These are phyloP conservation scores for Taurulus bubalis DNA, from an alignment of 2,113 vertebrate species.

Conservation along the genomic window DNA sequence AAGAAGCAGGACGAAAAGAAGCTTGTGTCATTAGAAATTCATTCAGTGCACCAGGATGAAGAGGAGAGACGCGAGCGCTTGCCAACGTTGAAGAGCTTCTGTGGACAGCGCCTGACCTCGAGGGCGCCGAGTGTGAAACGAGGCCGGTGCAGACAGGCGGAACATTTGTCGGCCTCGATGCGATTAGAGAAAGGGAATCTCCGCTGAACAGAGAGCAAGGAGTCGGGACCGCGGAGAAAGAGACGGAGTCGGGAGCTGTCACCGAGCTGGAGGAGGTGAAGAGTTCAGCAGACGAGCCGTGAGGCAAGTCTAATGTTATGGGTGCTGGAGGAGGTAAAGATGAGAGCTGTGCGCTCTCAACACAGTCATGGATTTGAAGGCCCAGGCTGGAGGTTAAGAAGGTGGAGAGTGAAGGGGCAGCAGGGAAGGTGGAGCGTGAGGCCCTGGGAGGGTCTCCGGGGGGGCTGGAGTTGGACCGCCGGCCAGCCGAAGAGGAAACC, in stretches of 20 bases:
- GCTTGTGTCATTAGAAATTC: constrained; percentile 5
- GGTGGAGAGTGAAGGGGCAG: background rate
- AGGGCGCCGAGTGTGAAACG: background rate
- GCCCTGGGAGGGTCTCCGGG: background rate
- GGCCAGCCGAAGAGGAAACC: background rate
- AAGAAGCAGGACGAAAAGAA: background rate
- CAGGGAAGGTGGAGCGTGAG: background rate
- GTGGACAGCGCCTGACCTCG: background rate
- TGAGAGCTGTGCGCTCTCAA: background rate
- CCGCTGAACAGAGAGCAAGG: constrained; percentile 50
- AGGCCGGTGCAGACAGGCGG: background rate
- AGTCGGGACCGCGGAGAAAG: constrained; percentile 7
- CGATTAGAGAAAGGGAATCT: background rate
- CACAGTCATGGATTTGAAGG: background rate
- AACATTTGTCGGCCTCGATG: background rate
- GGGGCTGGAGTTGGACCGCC: background rate
- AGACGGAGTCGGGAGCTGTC: background rate
- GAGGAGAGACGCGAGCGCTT: background rate
- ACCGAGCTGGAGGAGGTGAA: constrained; percentile 5
- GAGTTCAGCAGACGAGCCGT: background rate
- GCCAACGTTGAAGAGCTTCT: background rate
- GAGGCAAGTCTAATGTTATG: background rate
- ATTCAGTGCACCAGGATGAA: background rate
- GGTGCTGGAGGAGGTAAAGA: background rate
- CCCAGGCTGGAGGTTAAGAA: background rate